These are phyloP conservation scores for Hemicordylus capensis DNA, from an alignment of 2,113 vertebrate genomes.

Conservation along the genomic window DNA sequence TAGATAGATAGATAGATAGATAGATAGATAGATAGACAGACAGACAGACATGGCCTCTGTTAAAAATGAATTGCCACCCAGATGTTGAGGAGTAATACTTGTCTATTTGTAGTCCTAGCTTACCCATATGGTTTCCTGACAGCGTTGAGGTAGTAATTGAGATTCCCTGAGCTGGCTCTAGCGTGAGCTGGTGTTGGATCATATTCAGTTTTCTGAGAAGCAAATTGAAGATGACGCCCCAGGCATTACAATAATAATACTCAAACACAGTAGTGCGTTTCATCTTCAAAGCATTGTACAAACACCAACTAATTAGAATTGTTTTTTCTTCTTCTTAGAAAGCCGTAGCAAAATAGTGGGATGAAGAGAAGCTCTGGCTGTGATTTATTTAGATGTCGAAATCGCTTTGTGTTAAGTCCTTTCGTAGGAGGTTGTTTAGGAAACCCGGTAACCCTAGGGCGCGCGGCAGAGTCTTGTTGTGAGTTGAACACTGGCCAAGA, in stretches of 20 bases:
- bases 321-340: slow-evolving; percentile 41
- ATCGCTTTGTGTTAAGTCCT: slow-evolving; percentile 49
- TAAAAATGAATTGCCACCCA: neutral
- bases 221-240: slow-evolving; percentile 1
- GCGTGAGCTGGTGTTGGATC: neutral
- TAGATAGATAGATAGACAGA: neutral
- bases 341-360: slow-evolving; percentile 34
- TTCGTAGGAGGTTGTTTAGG: slow-evolving; percentile 51
- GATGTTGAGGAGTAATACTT: neutral
- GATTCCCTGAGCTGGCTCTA: slow-evolving; percentile 10
- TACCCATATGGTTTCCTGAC: slow-evolving; percentile 20
- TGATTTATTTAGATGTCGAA: slow-evolving; percentile 63
- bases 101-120: neutral
- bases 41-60: too few species aligned
- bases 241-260: slow-evolving; percentile 31
- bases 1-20: too few species aligned
- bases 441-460: slow-evolving; percentile 40
- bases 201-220: slow-evolving; percentile 37
- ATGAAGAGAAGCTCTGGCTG: slow-evolving; percentile 37
- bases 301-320: slow-evolving; percentile 61
- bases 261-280: slow-evolving; percentile 45
- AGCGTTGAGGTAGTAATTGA: neutral
- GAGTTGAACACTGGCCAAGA: slow-evolving; percentile 15
- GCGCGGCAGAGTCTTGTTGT: slow-evolving; percentile 25
- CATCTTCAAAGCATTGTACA: slow-evolving; percentile 44